Conservation (phyloP, 2,797 vertebrate genomes). For the Heteromormyrus szaboi region DNA sequence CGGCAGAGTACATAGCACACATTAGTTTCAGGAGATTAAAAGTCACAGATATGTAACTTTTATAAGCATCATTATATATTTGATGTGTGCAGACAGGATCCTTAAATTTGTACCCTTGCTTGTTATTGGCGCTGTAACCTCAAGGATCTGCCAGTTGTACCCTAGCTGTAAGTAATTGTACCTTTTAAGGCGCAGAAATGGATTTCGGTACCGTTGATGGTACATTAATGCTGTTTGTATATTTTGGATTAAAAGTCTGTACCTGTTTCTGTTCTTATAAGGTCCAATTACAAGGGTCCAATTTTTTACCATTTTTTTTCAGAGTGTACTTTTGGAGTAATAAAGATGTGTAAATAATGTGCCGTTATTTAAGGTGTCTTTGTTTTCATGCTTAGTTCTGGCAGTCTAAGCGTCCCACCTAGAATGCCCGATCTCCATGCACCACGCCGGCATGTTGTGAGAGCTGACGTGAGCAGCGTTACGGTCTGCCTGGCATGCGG, state of each 20-base stretch:
- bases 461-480: not conserved
- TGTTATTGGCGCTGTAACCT: not conserved
- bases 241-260: not conserved
- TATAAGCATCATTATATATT: not conserved
- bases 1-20: not conserved
- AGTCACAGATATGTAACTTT: not conserved
- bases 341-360: not conserved
- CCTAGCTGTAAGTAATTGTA: not conserved
- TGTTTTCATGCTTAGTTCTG: not conserved
- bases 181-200: too few species aligned
- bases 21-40: not conserved
- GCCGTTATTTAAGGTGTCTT: not conserved
- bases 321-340: not conserved
- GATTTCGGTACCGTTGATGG: too few species aligned
- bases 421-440: not conserved
- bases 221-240: not conserved
- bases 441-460: not conserved
- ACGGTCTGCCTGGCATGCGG: not conserved
- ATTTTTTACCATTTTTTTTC: not conserved
- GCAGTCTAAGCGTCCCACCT: not conserved
- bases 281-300: not conserved
- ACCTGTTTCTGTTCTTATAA: not conserved
- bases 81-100: not conserved
- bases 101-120: not conserved
- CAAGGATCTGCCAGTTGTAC: not conserved